phyloP scores from a whole-genome alignment of 2,888 invertebrate genomes.

The Andrena dorsata region DNA sequence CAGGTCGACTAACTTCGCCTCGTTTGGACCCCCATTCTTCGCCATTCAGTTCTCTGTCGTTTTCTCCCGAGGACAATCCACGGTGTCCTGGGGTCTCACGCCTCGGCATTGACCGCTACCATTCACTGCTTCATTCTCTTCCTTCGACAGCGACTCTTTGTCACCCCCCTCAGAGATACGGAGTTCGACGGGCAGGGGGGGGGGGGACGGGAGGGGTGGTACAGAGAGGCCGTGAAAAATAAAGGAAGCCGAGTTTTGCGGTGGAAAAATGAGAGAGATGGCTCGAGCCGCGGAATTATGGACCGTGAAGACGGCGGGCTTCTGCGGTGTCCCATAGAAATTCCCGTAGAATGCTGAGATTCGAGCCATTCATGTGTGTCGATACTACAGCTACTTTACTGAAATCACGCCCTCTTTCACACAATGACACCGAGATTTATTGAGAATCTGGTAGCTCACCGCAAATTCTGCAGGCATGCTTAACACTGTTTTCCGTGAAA shows the following conservation, averaged over 20 bases:
- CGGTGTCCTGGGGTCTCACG: conserved; percentile 77
- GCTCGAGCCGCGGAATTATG: conserved; percentile 67
- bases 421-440: conserved; percentile 60
- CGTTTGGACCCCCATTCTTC: conserved; percentile 80
- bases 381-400: conserved; percentile 47
- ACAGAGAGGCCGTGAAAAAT: conserved; percentile 59
- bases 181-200: neutral
- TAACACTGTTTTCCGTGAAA: neutral
- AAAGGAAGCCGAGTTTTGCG: conserved; percentile 60
- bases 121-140: conserved; percentile 78
- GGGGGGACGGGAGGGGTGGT: conserved; percentile 13
- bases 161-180: conserved; percentile 65
- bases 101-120: conserved; percentile 81
- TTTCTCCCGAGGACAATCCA: conserved; percentile 77
- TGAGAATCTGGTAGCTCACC: neutral
- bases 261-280: conserved; percentile 68
- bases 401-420: conserved; percentile 59
- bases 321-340: conserved; percentile 48
- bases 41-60: conserved; percentile 78
- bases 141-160: conserved; percentile 79
- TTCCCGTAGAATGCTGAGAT: conserved; percentile 55
- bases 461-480: too few relatives aligned
- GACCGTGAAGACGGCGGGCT: conserved; percentile 24
- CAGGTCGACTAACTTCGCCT: conserved; percentile 73
- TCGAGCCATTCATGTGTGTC: conserved; percentile 28